Evolutionary conservation across 2,888 invertebrate species (phyloP).

Genomic region (Agrochola lychnidis): DNA sequence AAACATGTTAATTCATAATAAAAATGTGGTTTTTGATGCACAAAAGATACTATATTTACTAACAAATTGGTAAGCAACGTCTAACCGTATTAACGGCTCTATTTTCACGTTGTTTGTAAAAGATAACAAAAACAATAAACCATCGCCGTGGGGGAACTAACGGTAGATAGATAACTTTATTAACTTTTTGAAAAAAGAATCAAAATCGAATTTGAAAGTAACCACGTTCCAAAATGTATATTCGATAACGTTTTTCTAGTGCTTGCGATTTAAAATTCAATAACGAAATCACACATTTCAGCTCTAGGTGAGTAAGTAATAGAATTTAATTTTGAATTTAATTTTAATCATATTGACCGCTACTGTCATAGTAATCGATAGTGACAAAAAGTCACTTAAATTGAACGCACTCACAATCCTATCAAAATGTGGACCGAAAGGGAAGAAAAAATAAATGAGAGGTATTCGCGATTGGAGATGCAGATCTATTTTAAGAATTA

Average conservation of each 20-base stretch:
- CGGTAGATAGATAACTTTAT: slow-evolving; percentile 24
- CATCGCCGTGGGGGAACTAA: slow-evolving; percentile 10
- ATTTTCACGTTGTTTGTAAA: slow-evolving; percentile 77
- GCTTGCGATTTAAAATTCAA: slow-evolving; percentile 50
- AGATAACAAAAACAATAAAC: slow-evolving; percentile 67
- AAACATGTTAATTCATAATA: slow-evolving; percentile 90
- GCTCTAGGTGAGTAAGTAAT: slow-evolving; percentile 46
- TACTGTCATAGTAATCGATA: slow-evolving; percentile 53
- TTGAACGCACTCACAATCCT: slow-evolving; percentile 52
- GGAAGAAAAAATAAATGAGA: slow-evolving; percentile 40
- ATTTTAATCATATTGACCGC: slow-evolving; percentile 51
- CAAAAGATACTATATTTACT: slow-evolving; percentile 81
- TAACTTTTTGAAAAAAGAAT: slow-evolving; percentile 30
- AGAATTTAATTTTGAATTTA: slow-evolving; percentile 53
- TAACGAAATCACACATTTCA: slow-evolving; percentile 55
- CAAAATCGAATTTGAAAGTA: slow-evolving; percentile 58
- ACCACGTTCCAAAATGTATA: slow-evolving; percentile 34
- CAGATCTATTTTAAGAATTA: slow-evolving; percentile 71
- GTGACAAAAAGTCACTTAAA: slow-evolving; percentile 62
- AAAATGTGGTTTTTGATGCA: slow-evolving; percentile 82
- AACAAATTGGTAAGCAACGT: slow-evolving; percentile 84
- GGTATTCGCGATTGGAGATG: slow-evolving; percentile 57
- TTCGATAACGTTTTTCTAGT: slow-evolving; percentile 46
- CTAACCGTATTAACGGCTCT: slow-evolving; percentile 79
- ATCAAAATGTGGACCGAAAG: slow-evolving; percentile 38